A percentile compares a stretch with the other conserved stretches of the same genome.
These are phyloP conservation scores for Leptopilina myrica DNA, from an alignment of 2,888 invertebrate genomes.

Conservation along the genomic window DNA sequence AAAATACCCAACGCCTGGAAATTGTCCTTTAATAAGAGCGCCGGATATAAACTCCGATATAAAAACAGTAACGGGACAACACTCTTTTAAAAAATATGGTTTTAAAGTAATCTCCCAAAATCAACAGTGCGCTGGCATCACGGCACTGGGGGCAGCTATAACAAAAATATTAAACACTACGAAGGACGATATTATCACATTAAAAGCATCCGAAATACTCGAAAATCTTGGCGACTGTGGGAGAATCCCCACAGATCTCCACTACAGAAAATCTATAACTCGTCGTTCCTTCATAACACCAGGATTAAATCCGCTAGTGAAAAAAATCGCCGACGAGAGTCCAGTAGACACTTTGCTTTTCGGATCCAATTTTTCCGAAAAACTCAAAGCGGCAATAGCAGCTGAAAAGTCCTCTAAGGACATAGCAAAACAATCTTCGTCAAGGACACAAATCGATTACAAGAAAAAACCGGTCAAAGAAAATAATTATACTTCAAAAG, in stretches of 20 bases:
- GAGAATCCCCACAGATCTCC: neutral
- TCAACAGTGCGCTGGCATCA: conserved; percentile 46
- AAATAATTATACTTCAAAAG: too few relatives aligned
- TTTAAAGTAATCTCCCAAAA: conserved; percentile 38
- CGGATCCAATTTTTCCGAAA: neutral
- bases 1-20: conserved; percentile 46
- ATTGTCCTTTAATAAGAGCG: conserved; percentile 35
- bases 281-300: neutral
- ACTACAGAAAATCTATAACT: neutral
- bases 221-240: neutral
- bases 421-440: too few relatives aligned
- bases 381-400: conserved; percentile 14
- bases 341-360: neutral
- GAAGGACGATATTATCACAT: too few relatives aligned
- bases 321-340: neutral
- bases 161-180: too few relatives aligned
- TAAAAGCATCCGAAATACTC: too few relatives aligned
- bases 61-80: conserved; percentile 8
- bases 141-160: too few relatives aligned
- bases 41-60: conserved; percentile 49
- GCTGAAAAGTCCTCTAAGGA: neutral
- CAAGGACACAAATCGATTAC: too few relatives aligned
- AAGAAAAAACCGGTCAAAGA: too few relatives aligned
- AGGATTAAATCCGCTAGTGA: neutral
- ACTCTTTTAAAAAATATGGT: conserved; percentile 39